Evolutionary conservation across 2,888 invertebrate species (phyloP).

Genomic region (Abscondita cerata): DNA sequence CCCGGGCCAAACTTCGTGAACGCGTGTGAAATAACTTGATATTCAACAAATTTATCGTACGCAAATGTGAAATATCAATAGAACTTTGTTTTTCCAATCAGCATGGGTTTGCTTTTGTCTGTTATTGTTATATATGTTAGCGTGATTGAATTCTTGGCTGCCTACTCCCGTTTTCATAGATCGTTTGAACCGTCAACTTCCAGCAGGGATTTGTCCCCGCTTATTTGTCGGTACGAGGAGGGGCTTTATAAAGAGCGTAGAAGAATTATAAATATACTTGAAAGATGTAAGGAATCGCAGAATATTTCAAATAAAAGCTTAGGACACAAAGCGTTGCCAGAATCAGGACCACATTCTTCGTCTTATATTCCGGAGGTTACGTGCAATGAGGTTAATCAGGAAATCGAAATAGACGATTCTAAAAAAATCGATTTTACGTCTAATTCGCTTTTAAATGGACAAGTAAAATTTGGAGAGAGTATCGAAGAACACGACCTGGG

Average conservation of each 20-base stretch:
- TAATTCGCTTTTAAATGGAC: too few relatives aligned
- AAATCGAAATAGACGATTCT: neutral
- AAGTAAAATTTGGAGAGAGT: constrained; percentile 33
- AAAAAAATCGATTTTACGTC: too few relatives aligned
- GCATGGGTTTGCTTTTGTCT: constrained; percentile 78
- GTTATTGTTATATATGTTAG: constrained; percentile 79
- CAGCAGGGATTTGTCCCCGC: constrained; percentile 22
- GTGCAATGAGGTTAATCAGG: neutral
- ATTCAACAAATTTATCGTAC: neutral
- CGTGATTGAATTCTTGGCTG: constrained; percentile 71
- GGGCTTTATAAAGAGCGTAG: constrained; percentile 26
- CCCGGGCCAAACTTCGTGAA: constrained; percentile 18
- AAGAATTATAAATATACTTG: constrained; percentile 27
- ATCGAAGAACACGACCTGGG: constrained; percentile 48
- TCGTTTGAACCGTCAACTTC: constrained; percentile 40
- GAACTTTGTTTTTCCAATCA: constrained; percentile 30
- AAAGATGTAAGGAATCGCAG: constrained; percentile 50
- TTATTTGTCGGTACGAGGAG: constrained; percentile 26
- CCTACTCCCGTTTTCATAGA: constrained; percentile 62
- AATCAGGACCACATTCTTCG: neutral
- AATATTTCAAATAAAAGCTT: neutral
- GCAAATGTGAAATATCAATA: neutral
- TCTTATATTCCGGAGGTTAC: neutral
- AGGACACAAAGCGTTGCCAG: neutral
- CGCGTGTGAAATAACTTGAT: constrained; percentile 23